Evolutionary conservation across 2,888 invertebrate genomes (phyloP).

Genomic region (Agelastica alni): DNA sequence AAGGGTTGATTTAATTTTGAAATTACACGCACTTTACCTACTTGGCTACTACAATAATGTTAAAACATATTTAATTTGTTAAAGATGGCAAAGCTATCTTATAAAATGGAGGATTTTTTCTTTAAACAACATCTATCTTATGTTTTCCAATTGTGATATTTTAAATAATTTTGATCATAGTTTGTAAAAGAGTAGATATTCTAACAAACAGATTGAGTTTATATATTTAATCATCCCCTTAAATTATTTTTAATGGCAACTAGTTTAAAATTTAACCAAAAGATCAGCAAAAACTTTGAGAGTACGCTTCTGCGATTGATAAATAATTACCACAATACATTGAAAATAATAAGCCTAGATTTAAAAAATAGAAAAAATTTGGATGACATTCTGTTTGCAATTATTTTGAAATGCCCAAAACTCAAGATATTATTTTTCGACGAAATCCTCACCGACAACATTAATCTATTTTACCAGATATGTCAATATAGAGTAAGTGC

Average conservation of each 20-base stretch:
- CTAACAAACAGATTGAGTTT: constrained; percentile 56
- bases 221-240: constrained; percentile 56
- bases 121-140: too few relatives aligned
- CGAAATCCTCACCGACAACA: constrained; percentile 54
- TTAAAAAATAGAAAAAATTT: constrained; percentile 56
- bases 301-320: constrained; percentile 55
- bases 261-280: constrained; percentile 58
- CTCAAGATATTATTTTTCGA: constrained; percentile 57
- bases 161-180: too few relatives aligned
- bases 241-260: constrained; percentile 56
- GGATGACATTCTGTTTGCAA: constrained; percentile 55
- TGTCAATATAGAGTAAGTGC: constrained; percentile 24
- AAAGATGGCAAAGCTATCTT: too few relatives aligned
- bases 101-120: too few relatives aligned
- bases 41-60: too few relatives aligned
- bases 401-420: constrained; percentile 53
- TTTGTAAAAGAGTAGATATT: too few relatives aligned
- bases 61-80: too few relatives aligned
- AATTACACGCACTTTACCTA: constrained; percentile 1
- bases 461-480: constrained; percentile 53
- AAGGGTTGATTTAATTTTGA: neutral
- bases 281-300: constrained; percentile 56
- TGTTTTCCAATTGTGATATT: too few relatives aligned
- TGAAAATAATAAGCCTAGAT: constrained; percentile 56
- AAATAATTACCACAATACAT: constrained; percentile 53